Evolutionary conservation across 2,113 vertebrate species (phyloP).

Genomic region (Eptesicus fuscus): DNA sequence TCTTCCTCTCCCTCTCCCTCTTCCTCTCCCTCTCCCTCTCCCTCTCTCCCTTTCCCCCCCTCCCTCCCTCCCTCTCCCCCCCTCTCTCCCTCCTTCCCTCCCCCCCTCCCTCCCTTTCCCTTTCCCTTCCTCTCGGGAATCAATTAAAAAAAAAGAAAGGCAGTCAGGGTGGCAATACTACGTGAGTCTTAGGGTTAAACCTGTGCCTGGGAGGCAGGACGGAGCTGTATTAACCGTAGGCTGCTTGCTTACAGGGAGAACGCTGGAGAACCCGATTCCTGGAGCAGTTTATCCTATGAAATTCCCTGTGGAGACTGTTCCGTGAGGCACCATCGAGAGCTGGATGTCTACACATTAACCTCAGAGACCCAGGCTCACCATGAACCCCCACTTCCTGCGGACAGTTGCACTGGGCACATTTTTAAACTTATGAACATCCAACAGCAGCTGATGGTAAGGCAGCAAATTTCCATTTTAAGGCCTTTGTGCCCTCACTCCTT

Average conservation of each 20-base stretch:
- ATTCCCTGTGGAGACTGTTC: slow-evolving; percentile 81
- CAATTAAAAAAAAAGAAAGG: too few species aligned
- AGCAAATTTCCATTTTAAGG: background rate
- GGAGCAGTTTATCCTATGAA: slow-evolving; percentile 79
- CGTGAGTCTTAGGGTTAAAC: background rate
- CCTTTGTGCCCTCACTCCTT: background rate
- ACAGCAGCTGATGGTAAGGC: slow-evolving; percentile 80
- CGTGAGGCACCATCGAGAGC: slow-evolving; percentile 85
- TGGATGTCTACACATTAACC: slow-evolving; percentile 90
- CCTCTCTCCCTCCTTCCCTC: too few species aligned
- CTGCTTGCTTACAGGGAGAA: slow-evolving; percentile 80
- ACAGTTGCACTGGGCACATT: slow-evolving; percentile 61
- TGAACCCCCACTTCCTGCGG: slow-evolving; percentile 10
- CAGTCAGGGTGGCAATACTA: background rate
- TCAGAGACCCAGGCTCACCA: slow-evolving; percentile 65
- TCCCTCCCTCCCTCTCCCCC: too few species aligned
- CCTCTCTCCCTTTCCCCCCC: too few species aligned
- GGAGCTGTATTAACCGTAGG: background rate
- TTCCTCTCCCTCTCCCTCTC: too few species aligned
- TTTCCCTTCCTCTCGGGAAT: too few species aligned
- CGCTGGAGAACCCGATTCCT: slow-evolving; percentile 75
- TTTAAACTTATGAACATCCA: slow-evolving; percentile 79
- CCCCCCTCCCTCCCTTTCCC: too few species aligned
- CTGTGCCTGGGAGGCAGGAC: background rate
- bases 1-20: too few species aligned